A percentile compares a stretch with the other conserved stretches of the same genome.
Conservation (phyloP, 2,888 invertebrate genomes). For the Villa cingulata region DNA sequence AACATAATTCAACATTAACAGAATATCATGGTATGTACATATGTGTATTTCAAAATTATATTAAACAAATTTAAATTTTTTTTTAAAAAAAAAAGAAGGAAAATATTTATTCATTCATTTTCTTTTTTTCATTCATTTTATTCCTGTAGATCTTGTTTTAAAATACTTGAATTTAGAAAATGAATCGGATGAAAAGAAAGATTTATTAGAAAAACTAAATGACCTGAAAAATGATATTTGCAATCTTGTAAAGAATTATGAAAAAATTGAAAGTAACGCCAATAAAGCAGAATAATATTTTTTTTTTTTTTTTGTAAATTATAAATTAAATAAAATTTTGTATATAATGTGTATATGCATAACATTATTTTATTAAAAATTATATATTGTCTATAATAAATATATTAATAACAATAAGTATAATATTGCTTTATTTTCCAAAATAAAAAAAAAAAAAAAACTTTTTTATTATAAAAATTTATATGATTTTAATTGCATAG, state of each 20-base stretch:
- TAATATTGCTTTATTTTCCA: too few species aligned
- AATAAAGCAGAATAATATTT: background rate
- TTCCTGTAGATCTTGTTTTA: slow-evolving; percentile 47
- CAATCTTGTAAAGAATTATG: slow-evolving; percentile 24
- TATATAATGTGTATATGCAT: too few species aligned
- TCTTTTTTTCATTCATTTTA: background rate
- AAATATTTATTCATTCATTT: background rate
- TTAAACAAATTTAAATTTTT: background rate
- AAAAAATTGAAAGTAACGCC: slow-evolving; percentile 15
- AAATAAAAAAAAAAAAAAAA: too few species aligned
- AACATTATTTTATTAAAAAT: too few species aligned
- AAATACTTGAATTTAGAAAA: slow-evolving; percentile 43
- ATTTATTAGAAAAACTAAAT: slow-evolving; percentile 33
- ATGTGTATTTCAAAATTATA: background rate
- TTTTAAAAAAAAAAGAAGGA: background rate
- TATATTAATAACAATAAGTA: too few species aligned
- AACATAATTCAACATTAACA: slow-evolving; percentile 49
- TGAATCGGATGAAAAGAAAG: slow-evolving; percentile 38
- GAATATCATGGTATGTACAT: slow-evolving; percentile 59
- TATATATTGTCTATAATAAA: too few species aligned
- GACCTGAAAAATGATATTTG: slow-evolving; percentile 22
- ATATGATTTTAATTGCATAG: too few species aligned
- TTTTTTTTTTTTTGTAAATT: too few species aligned
- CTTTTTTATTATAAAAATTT: too few species aligned
- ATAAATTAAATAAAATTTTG: too few species aligned